Percentiles rank a stretch among this genome's conserved stretches.
These are phyloP conservation scores for Campoletis sonorensis DNA, from an alignment of 1,140 invertebrate genomes.

Conservation along the genomic window DNA sequence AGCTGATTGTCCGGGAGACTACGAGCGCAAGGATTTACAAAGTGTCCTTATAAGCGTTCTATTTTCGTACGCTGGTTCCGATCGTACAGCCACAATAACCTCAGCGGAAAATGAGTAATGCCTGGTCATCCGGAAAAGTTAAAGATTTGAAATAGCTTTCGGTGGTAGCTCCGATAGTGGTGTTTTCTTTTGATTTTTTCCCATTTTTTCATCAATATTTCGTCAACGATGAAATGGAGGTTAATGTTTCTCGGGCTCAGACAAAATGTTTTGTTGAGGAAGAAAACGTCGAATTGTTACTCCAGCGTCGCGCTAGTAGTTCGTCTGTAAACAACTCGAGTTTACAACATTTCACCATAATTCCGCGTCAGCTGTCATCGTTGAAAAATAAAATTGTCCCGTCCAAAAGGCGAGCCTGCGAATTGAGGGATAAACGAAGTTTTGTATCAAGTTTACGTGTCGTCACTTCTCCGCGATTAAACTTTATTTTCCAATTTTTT, in stretches of 20 bases:
- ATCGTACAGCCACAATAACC: constrained; percentile 49
- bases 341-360: constrained; percentile 6
- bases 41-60: constrained; percentile 49
- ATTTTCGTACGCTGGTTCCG: constrained; percentile 58
- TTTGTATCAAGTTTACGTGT: constrained; percentile 34
- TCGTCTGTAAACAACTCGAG: constrained; percentile 25
- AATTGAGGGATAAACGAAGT: not conserved
- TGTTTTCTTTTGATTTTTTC: not conserved
- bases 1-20: not conserved
- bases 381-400: not conserved
- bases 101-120: constrained; percentile 52
- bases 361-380: not conserved
- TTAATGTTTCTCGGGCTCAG: constrained; percentile 9
- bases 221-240: constrained; percentile 54
- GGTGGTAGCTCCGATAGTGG: not conserved
- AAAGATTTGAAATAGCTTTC: constrained; percentile 7
- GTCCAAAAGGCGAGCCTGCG: not conserved
- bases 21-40: not conserved
- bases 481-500: constrained; percentile 66
- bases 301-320: not conserved
- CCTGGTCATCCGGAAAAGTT: constrained; percentile 31
- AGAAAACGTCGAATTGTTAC: constrained; percentile 35
- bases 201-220: not conserved
- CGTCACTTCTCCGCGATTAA: constrained; percentile 54
- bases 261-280: constrained; percentile 42